Percentiles rank a stretch among this genome's conserved stretches.
phyloP scores from a whole-genome alignment of 1,140 invertebrate species.

The Lepidurus apus region DNA sequence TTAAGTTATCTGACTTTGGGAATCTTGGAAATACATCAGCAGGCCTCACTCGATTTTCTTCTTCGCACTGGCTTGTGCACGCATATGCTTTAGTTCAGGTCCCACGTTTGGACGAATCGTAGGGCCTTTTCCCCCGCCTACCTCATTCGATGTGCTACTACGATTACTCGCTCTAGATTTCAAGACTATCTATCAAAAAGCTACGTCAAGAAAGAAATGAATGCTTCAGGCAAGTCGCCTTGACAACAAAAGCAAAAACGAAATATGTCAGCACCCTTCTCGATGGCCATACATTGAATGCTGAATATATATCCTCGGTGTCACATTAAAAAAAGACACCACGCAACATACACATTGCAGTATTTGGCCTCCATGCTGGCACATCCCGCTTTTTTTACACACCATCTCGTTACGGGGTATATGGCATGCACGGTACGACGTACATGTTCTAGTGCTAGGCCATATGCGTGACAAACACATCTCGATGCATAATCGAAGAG shows the following conservation, averaged over 20 bases:
- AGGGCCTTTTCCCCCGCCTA: neutral
- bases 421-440: neutral
- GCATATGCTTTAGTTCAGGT: neutral
- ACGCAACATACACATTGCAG: neutral
- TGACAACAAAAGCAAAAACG: neutral
- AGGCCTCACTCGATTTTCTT: neutral
- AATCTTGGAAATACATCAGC: conserved; percentile 9
- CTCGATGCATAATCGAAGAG: conserved; percentile 19
- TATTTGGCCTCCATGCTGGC: neutral
- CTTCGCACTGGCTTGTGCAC: neutral
- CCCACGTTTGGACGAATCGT: neutral
- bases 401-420: too few relatives aligned
- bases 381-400: neutral
- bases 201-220: neutral
- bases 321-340: neutral
- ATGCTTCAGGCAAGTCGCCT: neutral
- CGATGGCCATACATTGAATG: neutral
- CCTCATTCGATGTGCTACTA: neutral
- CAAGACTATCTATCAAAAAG: neutral
- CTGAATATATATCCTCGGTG: neutral
- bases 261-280: neutral
- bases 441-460: neutral
- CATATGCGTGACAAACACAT: conserved; percentile 19
- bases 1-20: neutral
- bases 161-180: neutral